Percentiles rank a stretch among this genome's conserved stretches.
Conservation (phyloP, 2,888 invertebrate genomes). For the Netelia virgata region DNA sequence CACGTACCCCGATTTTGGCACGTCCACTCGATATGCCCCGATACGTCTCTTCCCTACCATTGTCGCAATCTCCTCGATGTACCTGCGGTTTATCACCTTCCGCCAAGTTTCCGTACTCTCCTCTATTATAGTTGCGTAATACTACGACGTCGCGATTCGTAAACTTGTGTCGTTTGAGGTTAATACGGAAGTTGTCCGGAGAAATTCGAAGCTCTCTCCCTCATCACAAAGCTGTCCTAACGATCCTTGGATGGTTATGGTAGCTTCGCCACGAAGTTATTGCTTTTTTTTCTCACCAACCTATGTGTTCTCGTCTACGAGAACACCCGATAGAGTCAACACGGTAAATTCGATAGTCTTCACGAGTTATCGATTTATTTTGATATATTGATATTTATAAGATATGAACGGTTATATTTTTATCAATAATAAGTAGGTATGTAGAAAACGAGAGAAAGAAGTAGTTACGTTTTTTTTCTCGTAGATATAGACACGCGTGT, state of each 20-base stretch:
- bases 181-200: not conserved
- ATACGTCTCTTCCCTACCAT: not conserved
- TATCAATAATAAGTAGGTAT: no score
- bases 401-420: no score
- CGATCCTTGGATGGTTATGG: not conserved
- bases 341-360: no score
- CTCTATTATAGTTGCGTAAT: not conserved
- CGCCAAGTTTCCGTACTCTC: slow-evolving; percentile 42
- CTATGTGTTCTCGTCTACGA: no score
- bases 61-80: slow-evolving; percentile 47
- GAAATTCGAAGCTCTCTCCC: not conserved
- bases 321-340: no score
- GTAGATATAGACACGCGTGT: no score
- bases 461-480: no score
- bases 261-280: no score
- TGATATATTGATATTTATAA: no score
- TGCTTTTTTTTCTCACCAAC: no score
- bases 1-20: slow-evolving; percentile 56
- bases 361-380: no score
- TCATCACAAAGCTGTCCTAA: not conserved
- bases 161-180: slow-evolving; percentile 1
- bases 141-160: not conserved
- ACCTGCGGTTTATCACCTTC: slow-evolving; percentile 42
- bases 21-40: slow-evolving; percentile 62
- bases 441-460: no score